Evolutionary conservation across 2,797 vertebrate species (phyloP), one percentile per base, ranked within the genome.

Genomic region (Pangasius macronema): DNA sequence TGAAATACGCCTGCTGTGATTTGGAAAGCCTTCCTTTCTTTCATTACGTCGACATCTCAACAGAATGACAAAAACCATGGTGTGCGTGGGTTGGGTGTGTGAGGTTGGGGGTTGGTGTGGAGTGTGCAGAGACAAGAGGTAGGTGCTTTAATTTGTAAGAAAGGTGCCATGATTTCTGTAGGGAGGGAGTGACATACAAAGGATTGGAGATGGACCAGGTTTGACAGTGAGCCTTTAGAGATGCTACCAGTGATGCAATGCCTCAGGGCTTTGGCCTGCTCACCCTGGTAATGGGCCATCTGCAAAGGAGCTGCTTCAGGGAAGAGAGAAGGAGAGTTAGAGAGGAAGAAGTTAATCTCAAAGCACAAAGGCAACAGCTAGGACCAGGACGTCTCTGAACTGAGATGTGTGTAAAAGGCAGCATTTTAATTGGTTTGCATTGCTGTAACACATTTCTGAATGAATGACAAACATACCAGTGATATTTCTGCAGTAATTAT

Each of bases 21-120:
- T 94, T 93, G 93, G 90, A 90, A 90, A 90, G 89, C 87, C 87
- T 87, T 72, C 86, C 88, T 92, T 92, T 89, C 90, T 93, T 94
- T 94, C 89, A 94, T 95, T 94, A 95, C 91, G 93, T 89, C 88
- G 88, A 92, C 91, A 93, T 91, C 88, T 88, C 88, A 67, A 91
- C 89, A 88, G 82, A 92, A 89, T 92, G 93, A 94, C 90, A 92
- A 91, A 93, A 94, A 91, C 82, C 18, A 84, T 88, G 89, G 81
- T 89, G 84, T 82, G 76, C 2, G 61, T 72, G 51, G 53, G 63
- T 51, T 5, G 76, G 82, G 84, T 63, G 27, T 63, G 42, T 39
- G 80, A 49, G 59, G 39, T 46, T 82, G 80, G 80, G 80, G 80
- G 80, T 82, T 70, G 82, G 80, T 83, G n/a, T 53, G 80, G 80